These are phyloP conservation scores for Halesus radiatus DNA, from an alignment of 1,140 invertebrate species.

Conservation along the genomic window DNA sequence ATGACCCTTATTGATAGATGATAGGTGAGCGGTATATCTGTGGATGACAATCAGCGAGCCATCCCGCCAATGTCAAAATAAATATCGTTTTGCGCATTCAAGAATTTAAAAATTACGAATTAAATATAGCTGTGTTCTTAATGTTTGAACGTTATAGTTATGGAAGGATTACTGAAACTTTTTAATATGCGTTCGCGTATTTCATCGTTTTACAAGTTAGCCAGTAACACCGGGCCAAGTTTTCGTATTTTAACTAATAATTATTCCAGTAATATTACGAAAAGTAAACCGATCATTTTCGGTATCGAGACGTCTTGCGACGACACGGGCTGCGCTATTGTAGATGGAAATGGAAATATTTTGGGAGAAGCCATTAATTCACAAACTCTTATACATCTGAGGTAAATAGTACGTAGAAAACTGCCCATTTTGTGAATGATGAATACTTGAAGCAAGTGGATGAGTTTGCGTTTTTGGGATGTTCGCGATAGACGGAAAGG, in stretches of 20 bases:
- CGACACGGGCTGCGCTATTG: conserved; percentile 94
- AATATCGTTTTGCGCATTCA: too few species aligned
- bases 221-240: neutral
- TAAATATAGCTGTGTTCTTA: too few species aligned
- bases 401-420: conserved; percentile 65
- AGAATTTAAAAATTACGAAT: too few species aligned
- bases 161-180: neutral
- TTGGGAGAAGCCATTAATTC: conserved; percentile 85
- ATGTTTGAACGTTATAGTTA: neutral
- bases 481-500: too few species aligned
- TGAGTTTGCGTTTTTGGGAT: too few species aligned
- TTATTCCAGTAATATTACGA: neutral
- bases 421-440: neutral
- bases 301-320: conserved; percentile 99
- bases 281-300: conserved; percentile 68
- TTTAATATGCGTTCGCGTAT: neutral
- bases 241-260: neutral
- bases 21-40: too few species aligned
- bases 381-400: conserved; percentile 82
- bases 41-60: too few species aligned
- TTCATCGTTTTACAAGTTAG: neutral
- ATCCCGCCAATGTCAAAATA: too few species aligned
- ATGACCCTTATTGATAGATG: too few species aligned
- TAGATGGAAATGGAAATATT: conserved; percentile 79
- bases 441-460: too few species aligned